Conservation (phyloP, 2,797 vertebrate genomes). For the Pipistrellus nathusii region DNA sequence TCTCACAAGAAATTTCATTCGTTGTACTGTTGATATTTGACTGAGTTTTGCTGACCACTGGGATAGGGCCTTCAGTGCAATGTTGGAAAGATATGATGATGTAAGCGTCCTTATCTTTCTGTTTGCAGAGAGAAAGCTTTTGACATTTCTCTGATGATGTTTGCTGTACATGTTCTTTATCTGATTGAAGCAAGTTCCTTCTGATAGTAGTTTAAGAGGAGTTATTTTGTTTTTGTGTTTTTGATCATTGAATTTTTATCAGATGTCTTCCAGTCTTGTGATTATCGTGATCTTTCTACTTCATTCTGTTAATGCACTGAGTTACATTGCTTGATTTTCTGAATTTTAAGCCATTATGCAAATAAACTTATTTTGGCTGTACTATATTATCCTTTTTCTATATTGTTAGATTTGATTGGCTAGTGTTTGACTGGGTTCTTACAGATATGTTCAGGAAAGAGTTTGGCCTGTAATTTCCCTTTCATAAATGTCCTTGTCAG, state of each 20-base stretch:
- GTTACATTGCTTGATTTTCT: conserved; percentile 50
- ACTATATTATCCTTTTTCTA: not conserved
- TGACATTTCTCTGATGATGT: not conserved
- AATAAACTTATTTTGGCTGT: conserved; percentile 44
- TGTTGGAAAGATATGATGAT: not conserved
- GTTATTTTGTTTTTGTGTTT: not conserved
- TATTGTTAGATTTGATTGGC: conserved; percentile 35
- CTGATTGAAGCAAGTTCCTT: not conserved
- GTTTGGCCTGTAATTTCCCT: conserved; percentile 61
- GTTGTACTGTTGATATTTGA: no score
- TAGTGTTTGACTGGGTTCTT: conserved; percentile 46
- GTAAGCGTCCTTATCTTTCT: conserved; percentile 12
- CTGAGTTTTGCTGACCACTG: no score
- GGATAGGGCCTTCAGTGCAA: not conserved
- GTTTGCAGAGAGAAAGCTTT: not conserved
- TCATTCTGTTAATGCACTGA: conserved; percentile 30
- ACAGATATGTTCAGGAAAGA: conserved; percentile 44
- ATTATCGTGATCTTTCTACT: conserved; percentile 19
- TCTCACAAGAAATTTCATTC: no score
- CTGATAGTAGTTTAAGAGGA: not conserved
- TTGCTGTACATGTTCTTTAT: conserved; percentile 6
- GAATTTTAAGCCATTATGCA: conserved; percentile 40
- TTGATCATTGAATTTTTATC: conserved; percentile 35
- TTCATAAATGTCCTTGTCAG: conserved; percentile 61
- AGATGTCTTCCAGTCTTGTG: not conserved